A percentile compares a stretch with the other conserved stretches of the same genome.
phyloP scores from a whole-genome alignment of 2,113 vertebrate species.

The Ochotona princeps region DNA sequence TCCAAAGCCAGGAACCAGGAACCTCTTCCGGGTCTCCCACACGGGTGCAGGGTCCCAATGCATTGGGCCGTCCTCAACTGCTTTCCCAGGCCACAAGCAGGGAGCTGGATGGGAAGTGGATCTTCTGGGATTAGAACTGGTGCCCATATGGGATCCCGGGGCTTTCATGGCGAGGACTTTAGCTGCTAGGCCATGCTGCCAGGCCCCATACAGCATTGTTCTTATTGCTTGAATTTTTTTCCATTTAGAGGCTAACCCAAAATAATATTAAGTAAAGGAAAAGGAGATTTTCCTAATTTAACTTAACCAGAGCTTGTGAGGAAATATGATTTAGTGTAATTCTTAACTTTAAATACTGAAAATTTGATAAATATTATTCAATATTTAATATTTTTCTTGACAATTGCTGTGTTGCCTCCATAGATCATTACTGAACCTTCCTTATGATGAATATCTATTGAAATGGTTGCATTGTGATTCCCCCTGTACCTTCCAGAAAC shows the following conservation, averaged over 20 bases:
- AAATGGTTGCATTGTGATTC: constrained; percentile 7
- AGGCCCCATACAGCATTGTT: not conserved
- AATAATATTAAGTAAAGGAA: constrained; percentile 5
- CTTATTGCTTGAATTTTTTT: constrained; percentile 2
- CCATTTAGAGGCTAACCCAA: not conserved
- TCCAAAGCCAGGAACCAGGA: no score
- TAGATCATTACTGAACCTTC: not conserved
- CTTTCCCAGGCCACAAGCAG: no score
- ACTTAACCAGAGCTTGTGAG: not conserved
- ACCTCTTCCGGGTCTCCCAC: no score
- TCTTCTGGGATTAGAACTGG: no score
- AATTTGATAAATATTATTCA: not conserved
- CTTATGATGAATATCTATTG: not conserved
- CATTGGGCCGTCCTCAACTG: no score
- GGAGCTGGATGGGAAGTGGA: no score
- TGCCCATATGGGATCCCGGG: no score
- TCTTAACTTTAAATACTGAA: not conserved
- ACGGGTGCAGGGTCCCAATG: no score
- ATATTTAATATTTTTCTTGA: not conserved
- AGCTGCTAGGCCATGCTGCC: no score
- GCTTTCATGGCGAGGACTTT: no score
- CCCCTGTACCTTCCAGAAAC: not conserved
- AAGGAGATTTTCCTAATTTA: not conserved
- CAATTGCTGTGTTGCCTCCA: not conserved
- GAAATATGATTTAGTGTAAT: not conserved